phyloP scores from a whole-genome alignment of 2,888 invertebrate species.

The Dexiosoma caninum region DNA sequence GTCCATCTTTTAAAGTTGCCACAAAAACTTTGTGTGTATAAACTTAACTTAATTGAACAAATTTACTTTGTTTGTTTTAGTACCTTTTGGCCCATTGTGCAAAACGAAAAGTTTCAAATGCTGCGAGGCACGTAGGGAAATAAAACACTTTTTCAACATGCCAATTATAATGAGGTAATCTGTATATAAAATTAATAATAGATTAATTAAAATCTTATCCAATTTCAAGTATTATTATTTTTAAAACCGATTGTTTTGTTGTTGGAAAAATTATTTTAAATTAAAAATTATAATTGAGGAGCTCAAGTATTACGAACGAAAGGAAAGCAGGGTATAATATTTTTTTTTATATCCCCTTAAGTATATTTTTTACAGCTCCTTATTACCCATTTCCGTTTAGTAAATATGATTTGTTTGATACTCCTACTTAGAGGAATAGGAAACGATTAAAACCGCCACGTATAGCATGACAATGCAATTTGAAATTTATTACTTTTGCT shows the following conservation, averaged over 20 bases:
- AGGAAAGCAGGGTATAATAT: too few relatives aligned
- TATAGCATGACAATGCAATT: conserved; percentile 10
- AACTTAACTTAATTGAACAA: too few relatives aligned
- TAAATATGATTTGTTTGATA: neutral
- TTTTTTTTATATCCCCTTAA: too few relatives aligned
- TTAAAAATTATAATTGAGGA: too few relatives aligned
- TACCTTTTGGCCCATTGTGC: too few relatives aligned
- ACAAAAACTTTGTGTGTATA: too few relatives aligned
- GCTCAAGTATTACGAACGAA: too few relatives aligned
- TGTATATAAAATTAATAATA: neutral
- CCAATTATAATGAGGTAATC: neutral
- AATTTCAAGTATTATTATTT: neutral
- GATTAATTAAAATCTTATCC: conserved; percentile 1
- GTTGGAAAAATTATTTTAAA: neutral
- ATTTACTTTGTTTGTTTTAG: too few relatives aligned
- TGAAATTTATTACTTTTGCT: neutral
- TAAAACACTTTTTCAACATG: neutral
- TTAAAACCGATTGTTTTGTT: neutral
- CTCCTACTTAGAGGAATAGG: neutral
- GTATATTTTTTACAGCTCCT: too few relatives aligned
- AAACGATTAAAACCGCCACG: neutral
- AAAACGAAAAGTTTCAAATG: neutral
- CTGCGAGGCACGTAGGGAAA: conserved; percentile 16
- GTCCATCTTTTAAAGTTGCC: too few relatives aligned
- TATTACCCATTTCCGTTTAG: neutral